Conservation (phyloP, 2,888 invertebrate genomes). For the Synanthedon andrenaeformis region DNA sequence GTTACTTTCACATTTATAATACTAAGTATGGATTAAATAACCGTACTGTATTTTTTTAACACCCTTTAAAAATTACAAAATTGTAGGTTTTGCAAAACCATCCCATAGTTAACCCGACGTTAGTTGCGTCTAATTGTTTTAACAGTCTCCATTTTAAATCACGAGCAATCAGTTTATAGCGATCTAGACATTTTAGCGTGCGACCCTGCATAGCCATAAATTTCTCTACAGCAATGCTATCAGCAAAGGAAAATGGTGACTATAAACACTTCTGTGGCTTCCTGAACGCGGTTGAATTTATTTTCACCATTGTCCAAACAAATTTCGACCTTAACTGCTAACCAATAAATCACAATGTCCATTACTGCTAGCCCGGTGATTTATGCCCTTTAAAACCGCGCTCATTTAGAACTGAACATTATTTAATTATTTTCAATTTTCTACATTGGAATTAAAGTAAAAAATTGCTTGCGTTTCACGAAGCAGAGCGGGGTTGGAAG, state of each 20-base stretch:
- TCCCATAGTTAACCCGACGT: too few relatives aligned
- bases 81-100: too few relatives aligned
- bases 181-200: conserved; percentile 27
- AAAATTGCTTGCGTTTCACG: conserved; percentile 7
- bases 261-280: conserved; percentile 53
- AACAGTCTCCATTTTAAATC: conserved; percentile 16
- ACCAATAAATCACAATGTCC: background rate
- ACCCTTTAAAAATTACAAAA: too few relatives aligned
- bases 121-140: conserved; percentile 1
- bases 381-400: background rate
- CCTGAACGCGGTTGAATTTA: conserved; percentile 28
- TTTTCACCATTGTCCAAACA: conserved; percentile 8
- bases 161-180: conserved; percentile 12
- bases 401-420: background rate
- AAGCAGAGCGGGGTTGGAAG: conserved; percentile 5
- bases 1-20: too few relatives aligned
- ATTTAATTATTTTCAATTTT: conserved; percentile 2
- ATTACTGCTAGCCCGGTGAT: conserved; percentile 1
- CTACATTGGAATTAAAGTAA: conserved; percentile 6
- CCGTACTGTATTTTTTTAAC: too few relatives aligned
- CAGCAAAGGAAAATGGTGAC: conserved; percentile 25
- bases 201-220: conserved; percentile 20
- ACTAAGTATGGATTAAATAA: too few relatives aligned
- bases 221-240: conserved; percentile 23
- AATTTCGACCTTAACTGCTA: conserved; percentile 1